Base-by-base conservation (phyloP, 2,888 invertebrate genomes). In the Athalia circularis region DNA sequence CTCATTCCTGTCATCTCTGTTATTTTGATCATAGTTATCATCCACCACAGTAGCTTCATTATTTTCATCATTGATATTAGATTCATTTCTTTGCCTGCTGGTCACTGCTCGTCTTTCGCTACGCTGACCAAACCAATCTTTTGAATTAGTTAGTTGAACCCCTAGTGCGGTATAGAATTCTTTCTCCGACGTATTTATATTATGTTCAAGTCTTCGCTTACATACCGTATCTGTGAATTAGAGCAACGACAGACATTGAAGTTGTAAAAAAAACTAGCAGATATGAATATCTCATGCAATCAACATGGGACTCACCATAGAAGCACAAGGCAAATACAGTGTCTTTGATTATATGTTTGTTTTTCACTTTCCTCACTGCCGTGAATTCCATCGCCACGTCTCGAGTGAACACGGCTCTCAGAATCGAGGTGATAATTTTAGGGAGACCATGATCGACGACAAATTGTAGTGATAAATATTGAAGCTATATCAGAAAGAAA, bases 121-220 rank as follows among this genome's bases (percentile, higher is more conserved):
- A n/a, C 65, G 65, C 4, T 65, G 48, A 7, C 65, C 65, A 13
- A 8, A 13, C 65, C 65, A 65, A 65, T 65, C 65, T 48, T 8
- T 48, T 11, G 65, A 65, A 65, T 65, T 48, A 3, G 65, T 65
- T 48, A 65, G 48, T 48, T 65, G 13, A 48, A 48, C 48, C 15
- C 59, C 59, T 13, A 59, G 0, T n/a, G 8, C 11, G 3, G 59
- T 13, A 59, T 59, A 59, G 15, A 59, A 59, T 59, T 59, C 59
- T 59, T 59, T 59, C n/a, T 59, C 59, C 11, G 59, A 59, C 11
- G 59, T 59, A n/a, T 8, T n/a, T 8, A 7, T 59, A 13, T 59
- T 59, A 59, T 59, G 59, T 6, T 59, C 59, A 3, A n/a, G 8
- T n/a, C 59, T 59, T n/a, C 59, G 59, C 59, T 59, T 59, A n/a